Evolutionary conservation across 2,797 vertebrate genomes (phyloP), one percentile per base, ranked within the genome.

Genomic region (Cichlasoma orientale): DNA sequence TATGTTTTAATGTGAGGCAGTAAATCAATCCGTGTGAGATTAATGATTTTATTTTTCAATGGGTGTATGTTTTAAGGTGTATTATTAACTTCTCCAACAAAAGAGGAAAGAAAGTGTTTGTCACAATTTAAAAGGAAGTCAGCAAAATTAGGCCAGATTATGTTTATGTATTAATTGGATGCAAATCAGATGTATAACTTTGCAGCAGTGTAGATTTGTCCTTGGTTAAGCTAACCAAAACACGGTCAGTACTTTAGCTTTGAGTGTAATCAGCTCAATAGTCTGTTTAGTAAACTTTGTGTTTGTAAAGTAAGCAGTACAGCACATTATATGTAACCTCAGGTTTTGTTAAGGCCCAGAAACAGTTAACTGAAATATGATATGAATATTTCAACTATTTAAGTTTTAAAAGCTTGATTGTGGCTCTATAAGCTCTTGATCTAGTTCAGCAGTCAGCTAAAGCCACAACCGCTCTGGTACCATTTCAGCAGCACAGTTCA

Each of bases 401-500:
- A 44, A 0, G 1, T 27, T 63, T 63, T 63, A 33, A 14, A 73
- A 57, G 36, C n/a, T 33, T 23, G 56, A 29, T 25, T 11, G 21
- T 72, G 82, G 63, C 63, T 55, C 53, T 78, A 63, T 53, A 54
- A 82, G 47, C 53, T 59, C 44, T 29, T 84, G 74, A 85, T 53
- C 14, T 72, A 52, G 66, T 88, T 82, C 25, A 76, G 53, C 69
- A 47, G 41, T 73, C 50, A 8, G 66, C 66, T 55, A 2, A 81
- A 52, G 38, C 72, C 58, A 21, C 86, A 89, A 82, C 80, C 77
- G 57, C 86, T 79, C 82, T 63, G 81, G 86, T 85, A n/a, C 74
- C 87, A 87, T 92, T 90, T 89, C 78, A 86, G 81, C 78, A 59
- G 73, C 58, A 21, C 56, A 44, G 74, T 54, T 33, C 12, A 71